These are phyloP conservation scores for Miltochrista miniata DNA, from an alignment of 2,888 invertebrate genomes.

Conservation along the genomic window DNA sequence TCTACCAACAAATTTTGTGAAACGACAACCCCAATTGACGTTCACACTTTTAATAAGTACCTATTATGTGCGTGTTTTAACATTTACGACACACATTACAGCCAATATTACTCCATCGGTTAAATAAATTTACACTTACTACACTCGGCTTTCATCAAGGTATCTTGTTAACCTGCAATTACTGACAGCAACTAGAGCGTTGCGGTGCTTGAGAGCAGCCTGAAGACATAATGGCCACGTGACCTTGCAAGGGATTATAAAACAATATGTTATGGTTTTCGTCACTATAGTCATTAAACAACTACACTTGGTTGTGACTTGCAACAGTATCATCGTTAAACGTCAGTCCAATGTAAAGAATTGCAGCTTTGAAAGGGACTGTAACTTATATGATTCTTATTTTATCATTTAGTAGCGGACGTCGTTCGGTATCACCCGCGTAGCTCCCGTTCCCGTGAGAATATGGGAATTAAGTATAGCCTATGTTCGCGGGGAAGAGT, in stretches of 20 bases:
- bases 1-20: background rate
- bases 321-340: too few species aligned
- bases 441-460: too few species aligned
- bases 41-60: background rate
- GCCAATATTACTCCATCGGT: constrained; percentile 22
- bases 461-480: too few species aligned
- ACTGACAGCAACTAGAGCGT: constrained; percentile 57
- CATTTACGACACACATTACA: constrained; percentile 9
- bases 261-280: constrained; percentile 41
- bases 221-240: constrained; percentile 48
- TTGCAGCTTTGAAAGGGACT: too few species aligned
- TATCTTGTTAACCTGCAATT: constrained; percentile 48
- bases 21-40: constrained; percentile 5
- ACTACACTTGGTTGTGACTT: constrained; percentile 11
- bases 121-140: constrained; percentile 39
- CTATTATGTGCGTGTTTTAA: background rate
- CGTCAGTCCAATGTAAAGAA: too few species aligned
- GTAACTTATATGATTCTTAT: too few species aligned
- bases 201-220: constrained; percentile 44
- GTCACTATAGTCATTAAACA: constrained; percentile 21
- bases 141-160: constrained; percentile 38
- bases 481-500: too few species aligned
- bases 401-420: too few species aligned
- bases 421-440: too few species aligned
- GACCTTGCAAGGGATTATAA: constrained; percentile 50